Evolutionary conservation across 2,888 invertebrate species (phyloP).

Genomic region (Polyploca ridens): DNA sequence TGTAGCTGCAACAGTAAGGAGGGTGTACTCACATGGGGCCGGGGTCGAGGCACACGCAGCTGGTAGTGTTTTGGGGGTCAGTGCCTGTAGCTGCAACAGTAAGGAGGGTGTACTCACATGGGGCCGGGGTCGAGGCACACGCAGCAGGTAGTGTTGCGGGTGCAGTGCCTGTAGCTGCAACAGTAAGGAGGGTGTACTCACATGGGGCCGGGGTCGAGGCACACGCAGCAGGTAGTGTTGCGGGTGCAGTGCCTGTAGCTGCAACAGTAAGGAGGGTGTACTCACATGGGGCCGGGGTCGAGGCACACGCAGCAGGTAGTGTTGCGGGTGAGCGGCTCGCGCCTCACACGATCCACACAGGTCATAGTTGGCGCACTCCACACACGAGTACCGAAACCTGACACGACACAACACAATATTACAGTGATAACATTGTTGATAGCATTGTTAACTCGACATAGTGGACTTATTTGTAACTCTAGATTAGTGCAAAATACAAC

Average conservation of each 20-base stretch:
- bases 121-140: neutral
- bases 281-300: neutral
- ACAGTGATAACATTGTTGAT: no score
- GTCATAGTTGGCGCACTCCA: slow-evolving; percentile 1
- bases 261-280: neutral
- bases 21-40: neutral
- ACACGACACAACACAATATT: neutral
- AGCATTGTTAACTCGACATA: no score
- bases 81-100: slow-evolving; percentile 1
- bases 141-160: slow-evolving; percentile 4
- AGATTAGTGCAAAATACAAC: neutral
- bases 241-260: no score
- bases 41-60: neutral
- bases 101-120: slow-evolving; percentile 1
- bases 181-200: slow-evolving; percentile 1
- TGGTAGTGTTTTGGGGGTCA: neutral
- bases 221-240: neutral
- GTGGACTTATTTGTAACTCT: no score
- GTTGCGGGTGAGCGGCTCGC: neutral
- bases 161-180: neutral
- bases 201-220: neutral
- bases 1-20: no score
- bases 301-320: neutral
- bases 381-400: slow-evolving; percentile 1
- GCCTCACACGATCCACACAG: slow-evolving; percentile 4